Evolutionary conservation across 2,113 vertebrate genomes (phyloP).

Genomic region (Grammomys surdaster): DNA sequence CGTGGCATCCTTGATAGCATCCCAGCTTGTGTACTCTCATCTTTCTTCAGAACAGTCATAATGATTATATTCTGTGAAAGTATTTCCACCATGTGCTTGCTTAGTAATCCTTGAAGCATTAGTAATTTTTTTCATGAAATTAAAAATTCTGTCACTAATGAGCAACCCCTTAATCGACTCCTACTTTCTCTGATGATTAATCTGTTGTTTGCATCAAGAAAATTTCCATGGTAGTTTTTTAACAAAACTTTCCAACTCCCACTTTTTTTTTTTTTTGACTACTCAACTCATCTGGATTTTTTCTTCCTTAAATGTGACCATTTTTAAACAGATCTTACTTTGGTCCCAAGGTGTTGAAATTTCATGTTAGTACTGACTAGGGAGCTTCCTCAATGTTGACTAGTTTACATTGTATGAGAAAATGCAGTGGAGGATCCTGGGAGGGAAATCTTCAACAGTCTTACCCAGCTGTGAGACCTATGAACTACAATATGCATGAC

Average conservation of each 20-base stretch:
- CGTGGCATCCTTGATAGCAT: background rate
- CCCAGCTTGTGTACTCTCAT: background rate
- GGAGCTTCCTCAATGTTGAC: background rate
- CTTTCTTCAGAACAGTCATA: background rate
- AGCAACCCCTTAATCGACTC: background rate
- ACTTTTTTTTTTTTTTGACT: background rate
- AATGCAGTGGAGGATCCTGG: too few species aligned
- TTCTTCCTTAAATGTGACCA: background rate
- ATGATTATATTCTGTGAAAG: conserved; percentile 13
- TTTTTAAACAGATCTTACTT: conserved; percentile 36
- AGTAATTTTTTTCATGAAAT: conserved; percentile 64
- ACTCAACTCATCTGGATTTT: background rate
- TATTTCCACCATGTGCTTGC: conserved; percentile 5
- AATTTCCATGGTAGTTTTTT: conserved; percentile 12
- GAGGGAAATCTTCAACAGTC: background rate
- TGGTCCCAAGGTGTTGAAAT: background rate
- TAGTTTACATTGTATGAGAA: background rate
- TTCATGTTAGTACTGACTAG: background rate
- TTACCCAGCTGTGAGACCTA: background rate
- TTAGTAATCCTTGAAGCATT: conserved; percentile 51
- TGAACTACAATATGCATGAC: background rate
- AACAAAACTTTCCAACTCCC: background rate
- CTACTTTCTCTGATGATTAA: conserved; percentile 15
- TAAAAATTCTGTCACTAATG: conserved; percentile 48
- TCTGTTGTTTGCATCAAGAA: conserved; percentile 40